Evolutionary conservation across 2,888 invertebrate genomes (phyloP).

Genomic region (Alsophila aescularia): DNA sequence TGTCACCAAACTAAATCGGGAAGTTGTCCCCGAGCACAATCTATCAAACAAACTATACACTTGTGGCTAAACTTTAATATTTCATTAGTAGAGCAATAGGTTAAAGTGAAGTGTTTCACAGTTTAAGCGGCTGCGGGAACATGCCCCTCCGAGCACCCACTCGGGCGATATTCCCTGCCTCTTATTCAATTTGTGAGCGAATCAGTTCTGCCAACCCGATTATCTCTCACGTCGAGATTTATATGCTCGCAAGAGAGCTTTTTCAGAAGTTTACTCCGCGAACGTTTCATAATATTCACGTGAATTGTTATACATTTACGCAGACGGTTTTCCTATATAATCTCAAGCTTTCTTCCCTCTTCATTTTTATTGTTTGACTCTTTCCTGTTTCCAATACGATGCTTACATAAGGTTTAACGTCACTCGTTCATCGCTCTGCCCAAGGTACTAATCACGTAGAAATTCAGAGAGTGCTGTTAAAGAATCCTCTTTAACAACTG

Average conservation of each 20-base stretch:
- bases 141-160: slow-evolving; percentile 50
- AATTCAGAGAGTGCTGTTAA: slow-evolving; percentile 24
- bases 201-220: slow-evolving; percentile 81
- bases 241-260: slow-evolving; percentile 71
- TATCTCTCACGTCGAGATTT: slow-evolving; percentile 79
- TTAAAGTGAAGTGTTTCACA: slow-evolving; percentile 63
- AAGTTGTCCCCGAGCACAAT: slow-evolving; percentile 22
- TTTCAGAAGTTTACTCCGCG: slow-evolving; percentile 57
- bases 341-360: slow-evolving; percentile 9
- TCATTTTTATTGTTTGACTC: slow-evolving; percentile 9
- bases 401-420: slow-evolving; percentile 1
- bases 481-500: slow-evolving; percentile 32
- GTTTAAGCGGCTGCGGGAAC: slow-evolving; percentile 55
- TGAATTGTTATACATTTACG: slow-evolving; percentile 42
- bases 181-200: slow-evolving; percentile 82
- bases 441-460: slow-evolving; percentile 16
- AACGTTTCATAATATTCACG: slow-evolving; percentile 54
- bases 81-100: slow-evolving; percentile 58
- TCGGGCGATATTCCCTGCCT: slow-evolving; percentile 68
- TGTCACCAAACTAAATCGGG: slow-evolving; percentile 24
- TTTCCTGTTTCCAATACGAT: slow-evolving; percentile 9
- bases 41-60: slow-evolving; percentile 41
- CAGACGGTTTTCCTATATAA: slow-evolving; percentile 36
- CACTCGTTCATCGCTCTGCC: slow-evolving; percentile 9
- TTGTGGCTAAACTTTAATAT: slow-evolving; percentile 50